Evolutionary conservation across 2,888 invertebrate species (phyloP).

Genomic region (Aphelenchoides bicaudatus): DNA sequence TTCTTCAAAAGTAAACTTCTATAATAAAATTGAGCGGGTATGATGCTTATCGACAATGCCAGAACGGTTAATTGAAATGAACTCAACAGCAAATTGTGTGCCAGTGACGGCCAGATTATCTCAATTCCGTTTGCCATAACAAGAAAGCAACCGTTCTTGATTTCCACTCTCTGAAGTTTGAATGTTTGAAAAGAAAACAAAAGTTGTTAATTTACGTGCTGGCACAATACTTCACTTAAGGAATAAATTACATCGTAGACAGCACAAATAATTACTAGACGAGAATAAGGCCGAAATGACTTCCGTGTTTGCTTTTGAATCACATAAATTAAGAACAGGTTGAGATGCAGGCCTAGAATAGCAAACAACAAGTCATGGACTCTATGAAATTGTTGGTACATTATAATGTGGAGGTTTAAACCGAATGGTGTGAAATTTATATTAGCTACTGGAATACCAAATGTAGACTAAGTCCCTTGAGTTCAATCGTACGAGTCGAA

Average conservation of each 20-base stretch:
- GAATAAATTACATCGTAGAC: neutral
- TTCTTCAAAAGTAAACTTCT: neutral
- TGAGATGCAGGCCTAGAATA: neutral
- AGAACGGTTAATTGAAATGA: neutral
- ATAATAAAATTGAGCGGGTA: slow-evolving; percentile 6
- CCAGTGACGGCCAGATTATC: neutral
- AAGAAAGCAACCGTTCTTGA: slow-evolving; percentile 7
- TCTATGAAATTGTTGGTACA: no score
- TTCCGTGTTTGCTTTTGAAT: neutral
- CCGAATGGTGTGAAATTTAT: no score
- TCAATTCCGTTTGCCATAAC: slow-evolving; percentile 6
- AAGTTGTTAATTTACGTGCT: no score
- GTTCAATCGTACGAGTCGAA: no score
- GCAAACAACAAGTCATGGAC: neutral
- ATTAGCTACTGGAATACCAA: no score
- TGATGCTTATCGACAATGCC: neutral
- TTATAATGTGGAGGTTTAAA: no score
- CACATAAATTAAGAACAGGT: neutral
- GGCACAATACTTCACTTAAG: neutral
- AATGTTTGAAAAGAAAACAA: no score
- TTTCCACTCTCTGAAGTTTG: no score
- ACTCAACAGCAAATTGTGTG: neutral
- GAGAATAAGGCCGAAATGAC: neutral
- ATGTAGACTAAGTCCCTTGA: no score
- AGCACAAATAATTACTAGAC: neutral